Evolutionary conservation across 2,113 vertebrate genomes (phyloP).

Genomic region (Otis tarda): DNA sequence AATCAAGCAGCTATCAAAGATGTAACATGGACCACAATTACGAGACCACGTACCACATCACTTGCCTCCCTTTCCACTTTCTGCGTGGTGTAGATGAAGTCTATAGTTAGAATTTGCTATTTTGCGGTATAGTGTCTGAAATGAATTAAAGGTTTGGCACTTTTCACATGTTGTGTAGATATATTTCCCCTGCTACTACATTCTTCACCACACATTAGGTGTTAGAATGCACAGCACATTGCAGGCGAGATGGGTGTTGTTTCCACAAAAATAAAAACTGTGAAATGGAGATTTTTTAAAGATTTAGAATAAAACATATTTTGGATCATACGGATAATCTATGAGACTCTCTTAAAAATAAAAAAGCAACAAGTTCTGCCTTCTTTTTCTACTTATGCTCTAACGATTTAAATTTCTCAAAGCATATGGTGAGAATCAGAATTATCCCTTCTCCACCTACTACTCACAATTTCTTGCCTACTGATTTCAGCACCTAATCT

Average conservation of each 20-base stretch:
- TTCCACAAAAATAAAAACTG: conserved; percentile 65
- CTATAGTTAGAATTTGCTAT: neutral
- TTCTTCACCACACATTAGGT: conserved; percentile 54
- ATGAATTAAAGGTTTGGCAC: conserved; percentile 54
- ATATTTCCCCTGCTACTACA: conserved; percentile 64
- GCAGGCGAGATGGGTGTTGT: conserved; percentile 44
- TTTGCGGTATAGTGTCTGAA: neutral
- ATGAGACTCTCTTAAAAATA: conserved; percentile 59
- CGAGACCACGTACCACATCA: neutral
- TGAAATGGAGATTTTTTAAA: conserved; percentile 53
- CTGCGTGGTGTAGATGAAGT: neutral
- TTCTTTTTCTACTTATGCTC: conserved; percentile 51
- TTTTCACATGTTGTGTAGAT: conserved; percentile 33
- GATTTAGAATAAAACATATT: conserved; percentile 62
- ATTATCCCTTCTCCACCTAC: conserved; percentile 71
- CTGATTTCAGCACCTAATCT: conserved; percentile 72
- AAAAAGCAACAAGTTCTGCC: conserved; percentile 65
- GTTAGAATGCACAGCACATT: conserved; percentile 40
- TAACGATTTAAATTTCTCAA: conserved; percentile 68
- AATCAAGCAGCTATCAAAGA: neutral
- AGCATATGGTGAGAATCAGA: conserved; percentile 76
- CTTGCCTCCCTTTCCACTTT: neutral
- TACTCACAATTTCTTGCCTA: conserved; percentile 68
- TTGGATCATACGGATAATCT: conserved; percentile 35
- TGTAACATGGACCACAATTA: neutral